A percentile compares a stretch with the other conserved stretches of the same genome.
Evolutionary conservation across 2,113 vertebrate species (phyloP).

Genomic region (Tychaedon coryphoeus): DNA sequence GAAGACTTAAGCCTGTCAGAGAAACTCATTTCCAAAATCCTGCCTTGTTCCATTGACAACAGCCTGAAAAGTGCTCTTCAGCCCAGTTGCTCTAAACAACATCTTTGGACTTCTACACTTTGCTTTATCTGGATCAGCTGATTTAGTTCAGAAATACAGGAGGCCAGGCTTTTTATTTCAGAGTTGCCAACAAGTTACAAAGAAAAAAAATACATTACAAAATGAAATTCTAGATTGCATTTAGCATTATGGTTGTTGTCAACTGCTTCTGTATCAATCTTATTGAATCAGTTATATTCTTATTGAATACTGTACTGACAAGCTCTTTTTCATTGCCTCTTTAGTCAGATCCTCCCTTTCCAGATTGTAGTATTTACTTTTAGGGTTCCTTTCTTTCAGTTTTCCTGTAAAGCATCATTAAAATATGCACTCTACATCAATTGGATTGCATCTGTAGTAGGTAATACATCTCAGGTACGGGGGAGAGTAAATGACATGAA

Average conservation of each 20-base stretch:
- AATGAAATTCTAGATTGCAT: neutral
- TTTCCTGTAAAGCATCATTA: neutral
- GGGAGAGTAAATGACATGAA: neutral
- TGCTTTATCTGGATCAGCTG: neutral
- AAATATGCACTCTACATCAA: rapidly evolving
- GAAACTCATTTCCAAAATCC: neutral
- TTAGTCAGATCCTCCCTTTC: neutral
- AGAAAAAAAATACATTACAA: neutral
- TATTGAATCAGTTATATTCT: neutral
- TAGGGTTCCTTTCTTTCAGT: neutral
- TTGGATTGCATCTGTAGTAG: neutral
- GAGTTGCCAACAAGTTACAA: constrained; percentile 7
- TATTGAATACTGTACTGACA: neutral
- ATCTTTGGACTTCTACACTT: neutral
- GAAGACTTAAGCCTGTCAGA: neutral
- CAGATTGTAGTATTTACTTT: neutral
- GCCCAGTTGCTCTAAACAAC: neutral
- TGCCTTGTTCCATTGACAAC: neutral
- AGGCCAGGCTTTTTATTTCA: constrained; percentile 32
- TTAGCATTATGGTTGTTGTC: neutral
- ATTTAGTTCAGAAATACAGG: neutral
- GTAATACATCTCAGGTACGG: neutral
- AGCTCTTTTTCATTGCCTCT: neutral
- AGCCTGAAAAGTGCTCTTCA: neutral
- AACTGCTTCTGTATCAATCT: neutral